Percentiles rank a stretch among this genome's conserved stretches.
Conservation (phyloP, 2,888 invertebrate species). For the Axea sp. region DNA sequence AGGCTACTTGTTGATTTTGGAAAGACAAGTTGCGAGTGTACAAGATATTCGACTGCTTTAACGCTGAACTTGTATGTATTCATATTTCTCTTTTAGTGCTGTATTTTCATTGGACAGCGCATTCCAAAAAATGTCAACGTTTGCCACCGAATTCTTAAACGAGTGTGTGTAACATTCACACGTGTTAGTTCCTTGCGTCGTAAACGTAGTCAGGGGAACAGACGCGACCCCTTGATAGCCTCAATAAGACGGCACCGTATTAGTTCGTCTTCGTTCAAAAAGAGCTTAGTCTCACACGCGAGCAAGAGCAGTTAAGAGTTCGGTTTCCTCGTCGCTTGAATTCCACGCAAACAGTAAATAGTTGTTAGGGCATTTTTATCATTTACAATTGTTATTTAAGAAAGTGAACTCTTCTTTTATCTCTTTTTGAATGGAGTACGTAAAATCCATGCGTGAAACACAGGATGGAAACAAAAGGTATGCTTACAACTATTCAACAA, state of each 20-base stretch:
- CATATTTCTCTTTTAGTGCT: not conserved
- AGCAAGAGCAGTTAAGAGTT: slow-evolving; percentile 34
- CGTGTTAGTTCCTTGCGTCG: slow-evolving; percentile 46
- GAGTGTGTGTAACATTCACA: slow-evolving; percentile 26
- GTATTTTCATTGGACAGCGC: slow-evolving; percentile 5
- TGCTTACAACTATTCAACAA: no score
- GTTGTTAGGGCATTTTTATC: no score
- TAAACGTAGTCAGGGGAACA: slow-evolving; percentile 53
- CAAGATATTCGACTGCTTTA: no score
- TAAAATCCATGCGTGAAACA: no score
- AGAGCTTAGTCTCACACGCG: slow-evolving; percentile 46
- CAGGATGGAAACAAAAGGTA: no score
- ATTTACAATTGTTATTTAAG: no score
- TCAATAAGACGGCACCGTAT: slow-evolving; percentile 46
- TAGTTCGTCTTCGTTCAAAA: slow-evolving; percentile 50
- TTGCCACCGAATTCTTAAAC: slow-evolving; percentile 21
- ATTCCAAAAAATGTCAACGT: slow-evolving; percentile 24
- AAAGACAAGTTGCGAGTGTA: no score
- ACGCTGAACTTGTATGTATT: not conserved
- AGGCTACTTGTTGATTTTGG: no score
- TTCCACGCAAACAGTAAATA: no score
- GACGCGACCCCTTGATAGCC: slow-evolving; percentile 61
- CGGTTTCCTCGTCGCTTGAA: no score
- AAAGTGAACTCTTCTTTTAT: no score
- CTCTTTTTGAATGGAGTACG: no score